These are phyloP conservation scores for Planococcus citri DNA, from an alignment of 1,140 invertebrate species.

Conservation along the genomic window DNA sequence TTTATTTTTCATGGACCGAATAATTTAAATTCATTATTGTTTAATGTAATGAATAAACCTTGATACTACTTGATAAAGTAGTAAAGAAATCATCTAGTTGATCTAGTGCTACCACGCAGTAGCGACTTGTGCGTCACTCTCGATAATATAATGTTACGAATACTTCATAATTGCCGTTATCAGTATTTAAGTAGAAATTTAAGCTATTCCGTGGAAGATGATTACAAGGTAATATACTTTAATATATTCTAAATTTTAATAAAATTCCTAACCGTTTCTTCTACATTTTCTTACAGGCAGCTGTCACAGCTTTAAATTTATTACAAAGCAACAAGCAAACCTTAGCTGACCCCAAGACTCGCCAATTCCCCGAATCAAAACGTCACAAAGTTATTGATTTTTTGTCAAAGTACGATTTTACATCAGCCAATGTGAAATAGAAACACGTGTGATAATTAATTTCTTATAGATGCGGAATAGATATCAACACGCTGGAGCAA, in stretches of 20 bases:
- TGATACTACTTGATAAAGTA: no score
- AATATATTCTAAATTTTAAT: neutral
- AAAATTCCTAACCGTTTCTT: neutral
- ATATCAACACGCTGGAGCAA: slow-evolving; percentile 32
- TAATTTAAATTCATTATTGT: no score
- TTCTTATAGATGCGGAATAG: neutral
- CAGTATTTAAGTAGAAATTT: neutral
- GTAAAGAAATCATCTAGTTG: no score
- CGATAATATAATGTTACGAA: neutral
- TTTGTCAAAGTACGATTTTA: neutral
- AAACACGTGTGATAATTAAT: neutral
- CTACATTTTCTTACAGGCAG: neutral
- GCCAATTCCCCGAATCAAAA: neutral
- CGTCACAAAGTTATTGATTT: neutral
- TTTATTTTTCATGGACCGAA: no score
- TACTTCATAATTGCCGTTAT: neutral
- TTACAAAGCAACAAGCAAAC: neutral
- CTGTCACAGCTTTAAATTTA: neutral
- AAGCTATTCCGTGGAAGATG: neutral
- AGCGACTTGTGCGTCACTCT: no score
- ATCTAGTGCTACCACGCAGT: no score
- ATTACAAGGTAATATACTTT: neutral
- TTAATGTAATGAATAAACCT: no score
- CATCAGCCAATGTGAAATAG: neutral
- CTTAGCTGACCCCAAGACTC: neutral